A percentile compares a stretch with the other conserved stretches of the same genome.
These are phyloP conservation scores for Eupsittula cactorum DNA, from an alignment of 2,113 vertebrate genomes.

Conservation along the genomic window DNA sequence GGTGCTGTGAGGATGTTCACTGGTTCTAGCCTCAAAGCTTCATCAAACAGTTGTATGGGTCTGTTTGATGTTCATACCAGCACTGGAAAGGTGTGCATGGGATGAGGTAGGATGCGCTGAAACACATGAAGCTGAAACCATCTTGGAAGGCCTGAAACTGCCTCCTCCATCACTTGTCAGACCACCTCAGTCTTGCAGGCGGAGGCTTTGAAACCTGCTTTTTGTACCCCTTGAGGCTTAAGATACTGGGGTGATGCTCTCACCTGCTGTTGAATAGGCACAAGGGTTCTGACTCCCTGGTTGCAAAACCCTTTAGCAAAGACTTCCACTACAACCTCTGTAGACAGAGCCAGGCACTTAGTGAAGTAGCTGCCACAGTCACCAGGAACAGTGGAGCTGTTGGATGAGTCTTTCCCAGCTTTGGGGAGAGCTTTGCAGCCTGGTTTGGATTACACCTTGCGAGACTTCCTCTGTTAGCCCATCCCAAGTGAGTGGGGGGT, in stretches of 20 bases:
- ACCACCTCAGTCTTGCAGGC: neutral
- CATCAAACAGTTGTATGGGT: neutral
- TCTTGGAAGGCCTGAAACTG: neutral
- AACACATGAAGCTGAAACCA: neutral
- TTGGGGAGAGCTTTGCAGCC: neutral
- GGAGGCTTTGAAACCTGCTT: neutral
- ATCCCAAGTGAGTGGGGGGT: fast-evolving
- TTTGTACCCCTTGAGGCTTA: neutral
- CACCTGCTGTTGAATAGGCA: neutral
- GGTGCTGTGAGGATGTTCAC: neutral
- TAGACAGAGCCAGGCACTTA: neutral
- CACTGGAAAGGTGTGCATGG: neutral
- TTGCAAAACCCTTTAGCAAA: neutral
- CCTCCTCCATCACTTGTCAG: fast-evolving
- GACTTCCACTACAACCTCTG: neutral
- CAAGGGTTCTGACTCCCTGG: neutral
- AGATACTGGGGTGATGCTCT: neutral
- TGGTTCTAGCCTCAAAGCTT: neutral
- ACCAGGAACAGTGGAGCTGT: neutral
- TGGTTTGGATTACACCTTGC: neutral
- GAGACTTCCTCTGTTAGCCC: neutral
- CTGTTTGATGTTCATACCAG: neutral
- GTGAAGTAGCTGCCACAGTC: neutral
- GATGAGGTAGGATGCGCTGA: too few relatives aligned
- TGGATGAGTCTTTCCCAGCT: neutral